Conservation (phyloP, 2,888 invertebrate genomes). For the Notodonta dromedarius region DNA sequence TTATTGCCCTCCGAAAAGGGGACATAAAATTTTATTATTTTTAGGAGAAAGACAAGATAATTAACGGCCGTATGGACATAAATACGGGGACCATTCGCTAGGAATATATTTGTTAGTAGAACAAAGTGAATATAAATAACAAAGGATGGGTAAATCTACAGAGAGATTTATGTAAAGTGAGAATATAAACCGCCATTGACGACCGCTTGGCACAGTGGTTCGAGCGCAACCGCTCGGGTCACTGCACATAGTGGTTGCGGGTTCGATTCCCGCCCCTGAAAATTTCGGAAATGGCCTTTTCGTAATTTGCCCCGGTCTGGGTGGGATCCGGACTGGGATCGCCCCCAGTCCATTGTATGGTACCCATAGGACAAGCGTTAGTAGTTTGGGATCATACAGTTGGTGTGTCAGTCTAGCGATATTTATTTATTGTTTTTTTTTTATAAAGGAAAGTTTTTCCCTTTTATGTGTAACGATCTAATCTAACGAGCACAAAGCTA, state of each 20-base stretch:
- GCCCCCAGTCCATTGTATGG: no score
- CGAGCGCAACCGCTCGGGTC: no score
- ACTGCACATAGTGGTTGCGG: no score
- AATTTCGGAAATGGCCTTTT: no score
- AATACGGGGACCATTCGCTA: slow-evolving; percentile 38
- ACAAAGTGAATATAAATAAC: slow-evolving; percentile 14
- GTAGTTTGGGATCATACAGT: no score
- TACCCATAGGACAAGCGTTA: no score
- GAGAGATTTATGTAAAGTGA: slow-evolving; percentile 12
- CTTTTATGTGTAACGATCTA: slow-evolving; percentile 32
- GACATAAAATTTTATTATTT: slow-evolving; percentile 71
- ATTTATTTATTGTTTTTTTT: no score
- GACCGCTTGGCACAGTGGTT: no score
- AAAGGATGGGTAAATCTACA: slow-evolving; percentile 3
- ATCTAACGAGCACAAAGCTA: slow-evolving; percentile 43
- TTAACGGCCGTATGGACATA: slow-evolving; percentile 53
- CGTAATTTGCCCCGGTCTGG: no score
- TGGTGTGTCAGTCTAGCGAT: no score
- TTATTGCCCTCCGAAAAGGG: slow-evolving; percentile 65
- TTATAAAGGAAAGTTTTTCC: slow-evolving; percentile 19
- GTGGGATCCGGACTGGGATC: no score
- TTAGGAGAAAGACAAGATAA: slow-evolving; percentile 56
- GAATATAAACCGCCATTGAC: not conserved
- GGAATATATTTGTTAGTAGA: slow-evolving; percentile 26
- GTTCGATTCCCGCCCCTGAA: no score